phyloP scores from a whole-genome alignment of 2,113 vertebrate genomes.

The Dermatemys mawii region DNA sequence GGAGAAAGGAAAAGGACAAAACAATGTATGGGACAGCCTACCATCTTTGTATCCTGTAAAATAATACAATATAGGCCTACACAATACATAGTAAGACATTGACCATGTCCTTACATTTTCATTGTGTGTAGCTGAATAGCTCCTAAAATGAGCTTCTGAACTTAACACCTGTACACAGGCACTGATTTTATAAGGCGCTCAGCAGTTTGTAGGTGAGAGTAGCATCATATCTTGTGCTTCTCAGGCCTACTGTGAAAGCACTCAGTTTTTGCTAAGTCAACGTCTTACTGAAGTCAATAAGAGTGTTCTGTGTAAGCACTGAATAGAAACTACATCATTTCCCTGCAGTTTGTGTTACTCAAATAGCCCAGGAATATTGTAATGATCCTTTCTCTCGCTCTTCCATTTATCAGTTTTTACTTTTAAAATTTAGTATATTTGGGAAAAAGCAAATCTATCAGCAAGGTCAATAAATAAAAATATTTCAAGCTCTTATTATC shows the following conservation, averaged over 20 bases:
- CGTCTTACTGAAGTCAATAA: not conserved
- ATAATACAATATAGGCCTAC: not conserved
- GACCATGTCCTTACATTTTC: not conserved
- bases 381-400: not conserved
- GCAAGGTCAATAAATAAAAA: not conserved
- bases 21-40: not conserved
- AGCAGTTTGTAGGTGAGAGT: not conserved
- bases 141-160: not conserved
- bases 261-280: not conserved
- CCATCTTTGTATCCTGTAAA: rapidly evolving
- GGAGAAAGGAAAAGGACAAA: not conserved
- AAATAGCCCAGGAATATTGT: not conserved
- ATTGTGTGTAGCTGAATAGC: not conserved
- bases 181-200: not conserved
- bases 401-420: not conserved
- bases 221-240: not conserved
- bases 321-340: not conserved
- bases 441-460: not conserved
- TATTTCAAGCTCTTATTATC: not conserved
- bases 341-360: not conserved
- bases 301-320: not conserved
- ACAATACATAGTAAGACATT: not conserved
- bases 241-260: not conserved
- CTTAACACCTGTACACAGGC: not conserved
- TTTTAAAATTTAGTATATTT: not conserved